Evolutionary conservation across 2,888 invertebrate species (phyloP), one percentile per base, ranked within the genome.

Genomic region (Cataglyphis altisquamis): DNA sequence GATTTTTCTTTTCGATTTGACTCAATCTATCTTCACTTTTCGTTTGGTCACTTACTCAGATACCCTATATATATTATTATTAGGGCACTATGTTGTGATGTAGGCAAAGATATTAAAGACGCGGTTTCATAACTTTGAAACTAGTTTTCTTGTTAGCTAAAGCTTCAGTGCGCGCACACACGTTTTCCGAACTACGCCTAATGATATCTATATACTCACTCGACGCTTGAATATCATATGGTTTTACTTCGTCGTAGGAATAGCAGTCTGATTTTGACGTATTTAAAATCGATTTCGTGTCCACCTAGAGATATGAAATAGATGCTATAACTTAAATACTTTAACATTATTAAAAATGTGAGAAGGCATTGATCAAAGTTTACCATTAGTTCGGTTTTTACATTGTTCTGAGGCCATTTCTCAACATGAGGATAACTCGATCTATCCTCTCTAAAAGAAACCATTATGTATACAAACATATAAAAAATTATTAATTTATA

Each of bases 111-210:
- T 87, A 87, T 92, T 94, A 94, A 88, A 92, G 91, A 83, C 95
- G 94, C 74, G 94, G 94, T 87, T 93, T 94, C 94, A 94, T 94
- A 72, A 95, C 94, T 92, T 95, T 95, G 83, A 95, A 95, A 86
- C 94, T 95, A 84, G 93, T 92, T 83, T 92, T 93, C 89, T 94
- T 94, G 88, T 92, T 94, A 52, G 94, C 93, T 88, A 95, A 92
- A 82, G 95, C 95, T 88, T 94, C 94, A 15, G 95, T 95, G 64
- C 94, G 92, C 77, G 94, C 95, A 84, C 92, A 95, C 70, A 95
- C 94, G 83, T 93, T 94, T 87, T 95, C 94, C 29, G 95, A 94
- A 87, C 94, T 95, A 83, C 92, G 91, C 89, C 92, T 92, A 75
- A 95, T 94, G 29, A 94, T 94, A 87, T 94, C 93, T 78, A 95